Base-by-base conservation (phyloP, 2,888 invertebrate species). In the Sarcophaga carnaria region DNA sequence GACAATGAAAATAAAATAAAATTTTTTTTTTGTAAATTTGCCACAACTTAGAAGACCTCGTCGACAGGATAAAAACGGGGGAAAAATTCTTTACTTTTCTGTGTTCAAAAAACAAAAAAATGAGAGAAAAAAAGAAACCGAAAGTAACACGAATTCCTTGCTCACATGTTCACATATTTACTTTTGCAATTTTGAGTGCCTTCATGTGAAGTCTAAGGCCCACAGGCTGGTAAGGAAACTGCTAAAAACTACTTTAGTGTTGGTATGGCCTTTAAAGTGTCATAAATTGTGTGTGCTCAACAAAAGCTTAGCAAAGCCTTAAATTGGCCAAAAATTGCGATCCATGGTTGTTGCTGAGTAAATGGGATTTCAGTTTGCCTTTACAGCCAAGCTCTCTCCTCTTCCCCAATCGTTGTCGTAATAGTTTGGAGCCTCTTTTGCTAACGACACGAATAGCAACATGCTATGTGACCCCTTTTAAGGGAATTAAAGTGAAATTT, bases 221-320 rank as follows among this genome's bases (percentile, higher is more conserved):
- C 17, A 54, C 54, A 54, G 54, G 14, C 54, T 54, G 12, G 14
- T 14, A 54, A 4, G 17, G 5, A 54, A 54, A 37, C 37, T 8
- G 54, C 69, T 49, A 37, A 70, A 80, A 67, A 75, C 54, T 77
- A 54, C 81, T 88, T 88, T 85, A 82, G 88, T 85, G 85, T 88
- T 85, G 85, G 10, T 37, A 8, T 37, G 37, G 85, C 74, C 88
- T 37, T 88, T 85, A 84, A 88, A 87, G 86, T 88, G 80, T 80
- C 83, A 88, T 88, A 88, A 88, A 88, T 88, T 86, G 83, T 85
- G 25, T 79, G 25, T 79, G 59, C 78, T 87, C 70, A 84, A 84
- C 87, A 78, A 83, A 83, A 75, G 81, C 78, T 83, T 81, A 81
- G 70, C 59, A 87, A 84, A 81, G 87, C 84, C 84, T 79, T 87